Base-by-base conservation (phyloP, 2,113 vertebrate genomes). In the Neolamprologus devosi region DNA sequence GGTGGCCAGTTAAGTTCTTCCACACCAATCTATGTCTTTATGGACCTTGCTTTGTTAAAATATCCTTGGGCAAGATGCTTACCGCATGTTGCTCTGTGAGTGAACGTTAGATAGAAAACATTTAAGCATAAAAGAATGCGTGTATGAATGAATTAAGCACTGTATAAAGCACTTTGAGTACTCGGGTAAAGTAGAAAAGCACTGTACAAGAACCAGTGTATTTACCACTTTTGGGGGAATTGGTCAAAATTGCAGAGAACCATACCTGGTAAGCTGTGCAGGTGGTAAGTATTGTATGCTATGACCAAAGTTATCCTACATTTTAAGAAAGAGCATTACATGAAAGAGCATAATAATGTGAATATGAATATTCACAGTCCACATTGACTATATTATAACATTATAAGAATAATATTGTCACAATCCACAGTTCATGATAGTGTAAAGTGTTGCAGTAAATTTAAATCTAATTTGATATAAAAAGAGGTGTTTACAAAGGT, bases 71-170 rank as follows among this genome's bases (percentile, higher is more conserved):
- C 9, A 35, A 63, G 30, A 11, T 63, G 58, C 9, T 0, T 63
- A 63, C 28, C 9, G 6, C 60, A 65, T 12, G 60, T 65, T 35
- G 60, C 30, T 12, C 60, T 65, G 30, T 35, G 58, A n/a, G 30
- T 7, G 17, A 63, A 63, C 1, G 60, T 65, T 65, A 65, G 9
- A 35, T n/a, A 65, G 60, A 65, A 35, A 65, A 35, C 30, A 63
- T 1, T 2, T 63, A 35, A 63, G 28, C 0, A 63, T 4, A 33
- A 19, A 33, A 19, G 16, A 63, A 10, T 63, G 17, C 0, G 0
- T 63, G 17, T 35, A 35, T 65, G 30, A 65, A n/a, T n/a, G 6
- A 1, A 63, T 12, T 12, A 35, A 35, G 17, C 58, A n/a, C 9
- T n/a, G 30, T 65, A 35, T 65, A 65, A 65, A 35, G 60, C 17